A percentile compares a stretch with the other conserved stretches of the same genome.
Conservation (phyloP, 2,888 invertebrate genomes). For the Aromia moschata region DNA sequence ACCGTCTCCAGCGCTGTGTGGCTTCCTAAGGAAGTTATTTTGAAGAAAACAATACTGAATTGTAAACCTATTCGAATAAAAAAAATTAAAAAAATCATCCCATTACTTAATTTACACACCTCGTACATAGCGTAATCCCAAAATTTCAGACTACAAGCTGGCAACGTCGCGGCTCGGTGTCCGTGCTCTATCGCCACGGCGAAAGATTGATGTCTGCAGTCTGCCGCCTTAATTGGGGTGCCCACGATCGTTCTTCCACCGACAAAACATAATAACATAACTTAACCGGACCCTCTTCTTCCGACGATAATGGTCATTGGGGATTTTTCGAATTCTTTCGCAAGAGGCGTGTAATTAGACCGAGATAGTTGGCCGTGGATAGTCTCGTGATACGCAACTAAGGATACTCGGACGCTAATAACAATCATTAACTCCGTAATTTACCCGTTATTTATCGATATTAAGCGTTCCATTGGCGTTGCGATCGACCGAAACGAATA, state of each 20-base stretch:
- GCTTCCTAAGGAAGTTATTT: too few species aligned
- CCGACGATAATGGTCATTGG: conserved; percentile 24
- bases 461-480: neutral
- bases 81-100: too few species aligned
- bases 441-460: neutral
- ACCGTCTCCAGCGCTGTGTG: too few species aligned
- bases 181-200: conserved; percentile 17
- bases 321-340: conserved; percentile 32
- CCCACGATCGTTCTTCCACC: conserved; percentile 20
- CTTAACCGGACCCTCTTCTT: conserved; percentile 25
- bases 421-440: neutral
- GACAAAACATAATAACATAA: conserved; percentile 33
- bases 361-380: conserved; percentile 12
- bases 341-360: conserved; percentile 28
- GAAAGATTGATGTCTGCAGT: conserved; percentile 25
- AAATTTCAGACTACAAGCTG: neutral
- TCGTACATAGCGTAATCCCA: too few species aligned
- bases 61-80: too few species aligned
- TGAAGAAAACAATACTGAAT: too few species aligned
- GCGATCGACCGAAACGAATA: neutral
- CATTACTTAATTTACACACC: too few species aligned
- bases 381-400: conserved; percentile 14
- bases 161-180: conserved; percentile 4
- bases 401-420: neutral
- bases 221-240: conserved; percentile 28